These are phyloP conservation scores for Gracilinanus agilis DNA, from an alignment of 2,113 vertebrate species.

Conservation along the genomic window DNA sequence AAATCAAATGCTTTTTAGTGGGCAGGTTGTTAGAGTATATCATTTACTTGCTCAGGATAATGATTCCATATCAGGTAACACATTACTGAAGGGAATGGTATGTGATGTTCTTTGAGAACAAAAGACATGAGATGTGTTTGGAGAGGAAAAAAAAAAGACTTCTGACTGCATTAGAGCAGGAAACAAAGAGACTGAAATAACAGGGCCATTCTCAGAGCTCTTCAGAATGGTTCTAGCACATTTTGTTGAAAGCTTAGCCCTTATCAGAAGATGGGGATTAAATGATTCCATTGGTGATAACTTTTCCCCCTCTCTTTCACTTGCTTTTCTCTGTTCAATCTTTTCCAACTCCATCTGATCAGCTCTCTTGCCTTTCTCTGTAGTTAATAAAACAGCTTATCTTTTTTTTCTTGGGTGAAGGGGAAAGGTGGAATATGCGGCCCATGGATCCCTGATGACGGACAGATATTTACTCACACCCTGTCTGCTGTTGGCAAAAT, in stretches of 20 bases:
- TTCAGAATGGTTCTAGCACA: slow-evolving; percentile 33
- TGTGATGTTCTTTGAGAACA: slow-evolving; percentile 55
- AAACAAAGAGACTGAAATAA: slow-evolving; percentile 43
- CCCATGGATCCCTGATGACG: slow-evolving; percentile 91
- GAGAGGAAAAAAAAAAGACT: slow-evolving; percentile 44
- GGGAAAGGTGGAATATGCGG: slow-evolving; percentile 88
- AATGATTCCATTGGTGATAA: not conserved
- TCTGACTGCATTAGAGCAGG: slow-evolving; percentile 35
- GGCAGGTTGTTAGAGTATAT: not conserved
- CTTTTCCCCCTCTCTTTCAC: not conserved
- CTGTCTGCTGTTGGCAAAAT: slow-evolving; percentile 89
- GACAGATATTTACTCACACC: slow-evolving; percentile 91
- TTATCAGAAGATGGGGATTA: slow-evolving; percentile 38
- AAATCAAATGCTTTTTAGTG: slow-evolving; percentile 43
- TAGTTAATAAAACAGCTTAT: slow-evolving; percentile 60
- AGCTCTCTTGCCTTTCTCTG: not conserved
- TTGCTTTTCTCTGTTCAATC: slow-evolving; percentile 52
- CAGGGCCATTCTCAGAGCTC: slow-evolving; percentile 36
- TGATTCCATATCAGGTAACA: slow-evolving; percentile 38
- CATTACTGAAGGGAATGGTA: not conserved
- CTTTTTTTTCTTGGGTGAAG: slow-evolving; percentile 75
- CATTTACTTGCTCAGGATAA: slow-evolving; percentile 57
- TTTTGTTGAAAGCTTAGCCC: slow-evolving; percentile 38
- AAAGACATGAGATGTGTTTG: slow-evolving; percentile 37
- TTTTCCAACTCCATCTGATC: slow-evolving; percentile 30